Evolutionary conservation across 2,113 vertebrate species (phyloP).

Genomic region (Syngnathus typhle): DNA sequence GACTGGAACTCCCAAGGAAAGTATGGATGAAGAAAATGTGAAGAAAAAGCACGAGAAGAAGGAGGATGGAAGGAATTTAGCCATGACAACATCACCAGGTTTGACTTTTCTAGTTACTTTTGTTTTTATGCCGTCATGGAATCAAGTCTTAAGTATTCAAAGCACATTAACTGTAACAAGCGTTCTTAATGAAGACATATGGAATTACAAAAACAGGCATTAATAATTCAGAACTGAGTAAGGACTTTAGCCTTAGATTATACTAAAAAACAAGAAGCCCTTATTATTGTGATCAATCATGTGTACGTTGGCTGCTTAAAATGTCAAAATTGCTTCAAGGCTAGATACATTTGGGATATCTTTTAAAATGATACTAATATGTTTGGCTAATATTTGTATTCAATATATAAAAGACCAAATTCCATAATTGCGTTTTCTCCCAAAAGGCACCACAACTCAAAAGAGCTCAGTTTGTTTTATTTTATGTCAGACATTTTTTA

Average conservation of each 20-base stretch:
- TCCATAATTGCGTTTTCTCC: background rate
- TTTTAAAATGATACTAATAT: background rate
- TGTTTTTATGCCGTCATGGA: background rate
- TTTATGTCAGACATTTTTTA: constrained; percentile 18
- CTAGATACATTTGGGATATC: background rate
- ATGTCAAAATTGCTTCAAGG: background rate
- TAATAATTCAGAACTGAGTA: background rate
- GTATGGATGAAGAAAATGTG: constrained; percentile 6
- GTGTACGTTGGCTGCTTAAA: background rate
- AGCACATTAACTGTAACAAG: background rate
- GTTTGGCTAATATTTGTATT: background rate
- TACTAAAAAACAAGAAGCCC: background rate
- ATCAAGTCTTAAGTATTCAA: background rate
- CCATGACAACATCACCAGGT: constrained; percentile 38
- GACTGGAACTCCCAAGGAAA: constrained; percentile 17
- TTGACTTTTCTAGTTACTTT: background rate
- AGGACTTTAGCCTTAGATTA: background rate
- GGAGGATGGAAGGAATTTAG: background rate
- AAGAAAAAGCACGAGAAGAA: constrained; percentile 1
- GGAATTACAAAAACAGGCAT: background rate
- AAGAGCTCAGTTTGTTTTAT: too few relatives aligned
- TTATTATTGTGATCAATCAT: constrained; percentile 2
- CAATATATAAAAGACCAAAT: background rate
- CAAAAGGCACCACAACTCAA: background rate
- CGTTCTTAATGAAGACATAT: background rate